Percentiles rank a stretch among this genome's conserved stretches.
These are phyloP conservation scores for Nannospalax galili DNA, from an alignment of 2,113 vertebrate genomes.

Conservation along the genomic window DNA sequence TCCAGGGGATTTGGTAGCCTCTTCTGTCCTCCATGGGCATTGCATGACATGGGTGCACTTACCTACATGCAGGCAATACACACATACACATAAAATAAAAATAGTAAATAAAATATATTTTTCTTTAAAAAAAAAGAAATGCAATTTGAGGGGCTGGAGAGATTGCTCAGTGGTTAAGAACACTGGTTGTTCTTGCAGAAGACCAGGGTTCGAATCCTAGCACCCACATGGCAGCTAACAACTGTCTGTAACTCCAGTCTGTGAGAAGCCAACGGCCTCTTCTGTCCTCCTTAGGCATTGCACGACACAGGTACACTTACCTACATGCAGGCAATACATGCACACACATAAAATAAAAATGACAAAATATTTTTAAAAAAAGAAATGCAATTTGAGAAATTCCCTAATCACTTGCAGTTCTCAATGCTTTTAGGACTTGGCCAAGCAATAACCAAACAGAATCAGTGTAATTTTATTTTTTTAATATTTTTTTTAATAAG, in stretches of 20 bases:
- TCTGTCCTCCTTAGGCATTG: neutral
- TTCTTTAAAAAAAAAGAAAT: neutral
- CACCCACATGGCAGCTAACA: neutral
- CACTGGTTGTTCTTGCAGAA: neutral
- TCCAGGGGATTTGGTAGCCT: neutral
- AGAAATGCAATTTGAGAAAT: too few relatives aligned
- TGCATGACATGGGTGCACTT: neutral
- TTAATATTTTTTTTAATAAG: too few relatives aligned
- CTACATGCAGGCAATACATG: neutral
- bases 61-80: neutral
- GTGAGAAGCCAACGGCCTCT: too few relatives aligned
- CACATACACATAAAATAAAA: too few relatives aligned
- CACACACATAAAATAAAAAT: neutral
- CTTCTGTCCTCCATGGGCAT: neutral
- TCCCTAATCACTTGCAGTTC: too few relatives aligned
- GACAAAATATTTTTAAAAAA: too few relatives aligned
- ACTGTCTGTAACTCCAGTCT: neutral
- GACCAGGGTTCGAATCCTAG: neutral
- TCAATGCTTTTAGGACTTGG: too few relatives aligned
- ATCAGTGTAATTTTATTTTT: too few relatives aligned
- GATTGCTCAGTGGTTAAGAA: neutral
- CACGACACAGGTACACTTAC: neutral
- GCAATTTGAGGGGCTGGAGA: too few relatives aligned
- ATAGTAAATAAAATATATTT: too few relatives aligned
- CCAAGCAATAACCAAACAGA: too few relatives aligned